phyloP scores from a whole-genome alignment of 2,113 vertebrate genomes.

The Pitta sordida region DNA sequence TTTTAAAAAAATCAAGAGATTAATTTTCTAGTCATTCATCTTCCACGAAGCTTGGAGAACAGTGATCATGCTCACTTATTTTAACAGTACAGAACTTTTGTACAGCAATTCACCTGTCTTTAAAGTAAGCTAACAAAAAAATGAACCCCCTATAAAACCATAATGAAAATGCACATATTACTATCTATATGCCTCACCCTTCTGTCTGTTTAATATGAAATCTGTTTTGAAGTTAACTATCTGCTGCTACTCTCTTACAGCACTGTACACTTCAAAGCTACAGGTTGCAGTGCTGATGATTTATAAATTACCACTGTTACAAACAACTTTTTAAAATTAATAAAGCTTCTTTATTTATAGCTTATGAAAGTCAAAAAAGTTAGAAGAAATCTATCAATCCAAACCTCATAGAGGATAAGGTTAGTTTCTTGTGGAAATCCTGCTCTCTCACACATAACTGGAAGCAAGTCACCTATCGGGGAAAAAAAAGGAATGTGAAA shows the following conservation, averaged over 20 bases:
- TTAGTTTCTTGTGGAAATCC: conserved; percentile 99
- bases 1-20: neutral
- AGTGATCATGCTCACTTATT: neutral
- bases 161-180: neutral
- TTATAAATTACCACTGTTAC: neutral
- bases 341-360: neutral
- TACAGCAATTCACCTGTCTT: neutral
- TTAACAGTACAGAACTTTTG: neutral
- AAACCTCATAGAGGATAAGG: conserved; percentile 99
- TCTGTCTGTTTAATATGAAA: neutral
- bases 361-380: neutral
- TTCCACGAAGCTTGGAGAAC: neutral
- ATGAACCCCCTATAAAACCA: neutral
- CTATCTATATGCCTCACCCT: neutral
- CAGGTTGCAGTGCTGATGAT: neutral
- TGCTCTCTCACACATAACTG: conserved; percentile 99
- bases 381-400: neutral
- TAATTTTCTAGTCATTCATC: neutral
- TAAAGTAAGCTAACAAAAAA: neutral
- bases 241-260: neutral
- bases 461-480: conserved; percentile 92
- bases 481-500: neutral
- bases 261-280: neutral
- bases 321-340: neutral
- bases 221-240: neutral